Conservation (phyloP, 2,888 invertebrate genomes). For the Parasteatoda lunata region DNA sequence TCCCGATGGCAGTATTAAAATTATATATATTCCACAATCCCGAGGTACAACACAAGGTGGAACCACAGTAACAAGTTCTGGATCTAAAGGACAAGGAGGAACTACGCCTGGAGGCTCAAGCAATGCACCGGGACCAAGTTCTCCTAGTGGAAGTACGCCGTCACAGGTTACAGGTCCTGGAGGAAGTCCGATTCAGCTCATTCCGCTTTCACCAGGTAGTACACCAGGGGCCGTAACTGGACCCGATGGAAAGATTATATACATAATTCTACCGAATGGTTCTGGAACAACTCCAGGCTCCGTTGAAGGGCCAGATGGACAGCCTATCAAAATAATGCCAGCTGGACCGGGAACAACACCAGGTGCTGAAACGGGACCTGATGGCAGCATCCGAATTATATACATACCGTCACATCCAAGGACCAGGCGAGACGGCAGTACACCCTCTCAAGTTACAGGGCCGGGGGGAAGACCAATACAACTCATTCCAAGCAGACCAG, state of each 20-base stretch:
- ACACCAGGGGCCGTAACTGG: background rate
- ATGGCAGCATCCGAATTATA: background rate
- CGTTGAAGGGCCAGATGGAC: background rate
- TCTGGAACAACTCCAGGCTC: background rate
- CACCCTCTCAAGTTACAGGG: background rate
- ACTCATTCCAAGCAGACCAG: background rate
- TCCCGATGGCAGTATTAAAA: background rate
- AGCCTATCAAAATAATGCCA: background rate
- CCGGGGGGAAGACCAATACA: background rate
- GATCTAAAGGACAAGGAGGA: background rate
- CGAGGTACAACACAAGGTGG: background rate
- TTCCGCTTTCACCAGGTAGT: background rate
- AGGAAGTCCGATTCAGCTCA: background rate
- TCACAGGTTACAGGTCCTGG: background rate
- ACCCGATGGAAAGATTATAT: background rate
- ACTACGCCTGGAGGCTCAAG: constrained; percentile 1
- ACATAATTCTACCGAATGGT: background rate
- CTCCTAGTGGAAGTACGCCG: background rate
- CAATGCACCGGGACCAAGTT: background rate
- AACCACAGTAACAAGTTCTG: background rate
- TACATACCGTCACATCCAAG: too few relatives aligned
- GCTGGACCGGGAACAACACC: background rate
- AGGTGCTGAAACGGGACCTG: background rate
- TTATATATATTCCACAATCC: background rate
- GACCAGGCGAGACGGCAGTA: too few relatives aligned